These are phyloP conservation scores for Leucophora obtusa DNA, from an alignment of 2,888 invertebrate species.

Conservation along the genomic window DNA sequence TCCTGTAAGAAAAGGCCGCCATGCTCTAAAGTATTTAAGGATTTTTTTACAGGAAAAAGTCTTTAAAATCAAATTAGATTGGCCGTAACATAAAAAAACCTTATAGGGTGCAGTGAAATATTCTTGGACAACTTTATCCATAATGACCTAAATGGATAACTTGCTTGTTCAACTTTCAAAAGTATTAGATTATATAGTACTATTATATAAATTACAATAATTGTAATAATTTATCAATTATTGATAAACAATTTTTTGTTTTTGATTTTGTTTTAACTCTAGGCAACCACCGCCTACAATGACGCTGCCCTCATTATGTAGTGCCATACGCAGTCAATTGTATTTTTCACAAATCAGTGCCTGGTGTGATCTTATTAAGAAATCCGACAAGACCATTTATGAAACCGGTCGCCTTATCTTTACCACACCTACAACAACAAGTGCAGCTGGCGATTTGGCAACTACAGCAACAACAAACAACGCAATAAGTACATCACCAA, in stretches of 20 bases:
- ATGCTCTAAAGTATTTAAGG: no score
- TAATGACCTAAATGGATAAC: no score
- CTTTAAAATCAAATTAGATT: no score
- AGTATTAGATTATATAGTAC: no score
- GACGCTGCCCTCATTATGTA: slow-evolving; percentile 86
- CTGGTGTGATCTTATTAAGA: slow-evolving; percentile 83
- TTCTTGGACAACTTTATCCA: no score
- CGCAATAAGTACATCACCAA: slow-evolving; percentile 69
- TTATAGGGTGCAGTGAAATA: no score
- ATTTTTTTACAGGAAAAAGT: no score
- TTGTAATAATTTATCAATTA: no score
- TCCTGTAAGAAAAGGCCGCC: no score
- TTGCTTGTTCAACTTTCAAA: no score
- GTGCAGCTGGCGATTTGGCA: slow-evolving; percentile 72
- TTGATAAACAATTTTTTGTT: slow-evolving; percentile 4
- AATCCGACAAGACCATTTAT: slow-evolving; percentile 76
- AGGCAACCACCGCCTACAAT: slow-evolving; percentile 83
- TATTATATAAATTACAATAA: no score
- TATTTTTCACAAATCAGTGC: slow-evolving; percentile 98
- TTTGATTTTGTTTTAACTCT: slow-evolving; percentile 12
- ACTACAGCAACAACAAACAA: slow-evolving; percentile 58
- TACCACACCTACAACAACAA: slow-evolving; percentile 70
- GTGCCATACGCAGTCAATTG: slow-evolving; percentile 95
- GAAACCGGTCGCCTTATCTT: slow-evolving; percentile 78
- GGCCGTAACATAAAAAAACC: no score